A percentile compares a stretch with the other conserved stretches of the same genome.
These are phyloP conservation scores for Hucho hucho DNA, from an alignment of 2,113 vertebrate genomes.

Conservation along the genomic window DNA sequence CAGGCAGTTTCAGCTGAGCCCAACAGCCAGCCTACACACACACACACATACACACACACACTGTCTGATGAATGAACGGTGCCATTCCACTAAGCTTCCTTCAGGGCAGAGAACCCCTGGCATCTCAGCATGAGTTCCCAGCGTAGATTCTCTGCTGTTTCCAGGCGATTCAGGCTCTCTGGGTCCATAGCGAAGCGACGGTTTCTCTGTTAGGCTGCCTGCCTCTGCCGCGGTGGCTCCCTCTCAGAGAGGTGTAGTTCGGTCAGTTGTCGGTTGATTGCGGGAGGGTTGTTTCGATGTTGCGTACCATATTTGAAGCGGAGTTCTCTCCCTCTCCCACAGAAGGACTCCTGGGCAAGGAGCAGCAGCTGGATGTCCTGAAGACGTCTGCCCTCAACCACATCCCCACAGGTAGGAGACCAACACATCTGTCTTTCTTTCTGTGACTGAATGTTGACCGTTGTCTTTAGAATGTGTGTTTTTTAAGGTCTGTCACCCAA, in stretches of 20 bases:
- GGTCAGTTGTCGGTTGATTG: neutral
- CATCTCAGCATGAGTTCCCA: neutral
- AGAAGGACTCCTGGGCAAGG: slow-evolving; percentile 75
- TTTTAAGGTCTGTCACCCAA: neutral
- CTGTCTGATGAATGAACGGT: neutral
- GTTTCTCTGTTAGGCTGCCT: neutral
- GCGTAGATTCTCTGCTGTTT: neutral
- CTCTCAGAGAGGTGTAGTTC: neutral
- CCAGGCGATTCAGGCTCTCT: neutral
- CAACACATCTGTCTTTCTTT: neutral
- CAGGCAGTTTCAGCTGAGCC: slow-evolving; percentile 65
- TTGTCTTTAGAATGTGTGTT: neutral
- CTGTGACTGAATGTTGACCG: neutral
- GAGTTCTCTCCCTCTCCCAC: slow-evolving; percentile 70
- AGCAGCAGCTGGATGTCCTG: slow-evolving; percentile 71
- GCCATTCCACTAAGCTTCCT: neutral
- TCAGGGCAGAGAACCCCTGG: slow-evolving; percentile 3
- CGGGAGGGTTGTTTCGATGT: slow-evolving; percentile 54
- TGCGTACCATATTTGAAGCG: slow-evolving; percentile 74
- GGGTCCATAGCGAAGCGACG: neutral
- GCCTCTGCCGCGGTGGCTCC: neutral
- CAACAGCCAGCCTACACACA: slow-evolving; percentile 50
- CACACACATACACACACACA: slow-evolving; percentile 2
- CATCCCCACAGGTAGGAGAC: slow-evolving; percentile 74
- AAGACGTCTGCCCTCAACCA: slow-evolving; percentile 76